Percentiles rank a stretch among this genome's conserved stretches.
Evolutionary conservation across 2,888 invertebrate species (phyloP).

Genomic region (Tipula unca): DNA sequence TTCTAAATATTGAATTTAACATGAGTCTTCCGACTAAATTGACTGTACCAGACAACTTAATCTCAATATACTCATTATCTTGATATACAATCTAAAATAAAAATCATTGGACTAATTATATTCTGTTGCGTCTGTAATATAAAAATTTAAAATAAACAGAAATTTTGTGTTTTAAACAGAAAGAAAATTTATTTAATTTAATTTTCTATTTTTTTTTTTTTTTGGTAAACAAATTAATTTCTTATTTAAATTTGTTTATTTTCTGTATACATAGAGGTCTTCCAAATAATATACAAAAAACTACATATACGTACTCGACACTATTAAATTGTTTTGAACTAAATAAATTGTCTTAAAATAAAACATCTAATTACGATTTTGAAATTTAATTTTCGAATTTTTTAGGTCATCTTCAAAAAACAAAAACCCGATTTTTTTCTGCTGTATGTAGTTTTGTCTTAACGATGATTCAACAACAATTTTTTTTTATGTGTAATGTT

Average conservation of each 20-base stretch:
- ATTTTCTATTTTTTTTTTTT: not conserved
- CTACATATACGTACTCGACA: not conserved
- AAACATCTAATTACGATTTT: constrained; percentile 1
- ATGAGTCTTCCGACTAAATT: not conserved
- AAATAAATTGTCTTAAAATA: not conserved
- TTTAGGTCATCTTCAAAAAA: not conserved
- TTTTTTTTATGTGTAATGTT: not conserved
- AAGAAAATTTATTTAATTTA: not conserved
- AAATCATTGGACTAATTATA: not conserved
- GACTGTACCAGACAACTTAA: not conserved
- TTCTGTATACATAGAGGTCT: not conserved
- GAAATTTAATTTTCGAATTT: not conserved
- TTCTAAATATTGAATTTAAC: no score
- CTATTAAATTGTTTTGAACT: not conserved
- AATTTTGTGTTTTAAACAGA: not conserved
- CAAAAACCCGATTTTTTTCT: not conserved
- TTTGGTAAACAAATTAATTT: not conserved
- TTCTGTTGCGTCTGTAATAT: not conserved
- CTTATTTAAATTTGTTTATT: not conserved
- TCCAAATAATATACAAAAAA: not conserved
- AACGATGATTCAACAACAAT: not conserved
- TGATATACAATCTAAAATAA: not conserved
- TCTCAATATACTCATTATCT: not conserved
- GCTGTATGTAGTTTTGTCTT: not conserved
- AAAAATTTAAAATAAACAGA: not conserved